Evolutionary conservation across 2,797 vertebrate genomes (phyloP), one percentile per base, ranked within the genome.

Genomic region (Monodelphis domestica): DNA sequence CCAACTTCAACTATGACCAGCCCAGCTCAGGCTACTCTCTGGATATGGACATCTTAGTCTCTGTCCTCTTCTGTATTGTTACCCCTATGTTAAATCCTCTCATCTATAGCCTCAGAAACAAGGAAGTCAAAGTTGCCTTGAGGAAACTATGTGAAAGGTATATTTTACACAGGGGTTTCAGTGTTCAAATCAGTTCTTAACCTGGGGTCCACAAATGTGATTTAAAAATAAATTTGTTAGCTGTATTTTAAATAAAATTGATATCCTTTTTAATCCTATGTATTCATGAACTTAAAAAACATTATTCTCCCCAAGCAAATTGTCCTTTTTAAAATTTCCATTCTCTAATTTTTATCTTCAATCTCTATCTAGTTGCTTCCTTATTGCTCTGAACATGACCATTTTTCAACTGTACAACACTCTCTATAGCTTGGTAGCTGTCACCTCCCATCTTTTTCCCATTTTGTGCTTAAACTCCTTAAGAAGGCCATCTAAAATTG

Each of bases 101-200:
- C 57, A 97, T 96, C 56, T 97, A 97, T 88, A 95, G 95, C 50
- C 91, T 96, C 51, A 96, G 97, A 89, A 97, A 96, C 91, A 96
- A 95, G n/a, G 95, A 95, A 5, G 94, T 97, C 28, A 96, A 95
- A n/a, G 17, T 29, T 59, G 57, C 92, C 0, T 28, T 94, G 45
- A 91, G 56, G 54, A 97, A 90, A 89, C 91, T 97, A 63, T 11
- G 50, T 89, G 91, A 52, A 53, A 26, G 87, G 5, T 91, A 51
- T 87, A 5, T 29, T 5, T 51, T 90, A 45, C 6, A n/a, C 38
- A 53, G 54, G 17, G 54, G 57, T 45, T 50, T 50, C 45, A 57
- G 26, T 90, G 54, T 50, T 51, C 17, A 57, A 29, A 90, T 88
- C 14, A 6, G 33, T n/a, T 63, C 33, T 63, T 63, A n/a, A 70